Conservation (phyloP, 2,888 invertebrate species). For the Idaea aversata region DNA sequence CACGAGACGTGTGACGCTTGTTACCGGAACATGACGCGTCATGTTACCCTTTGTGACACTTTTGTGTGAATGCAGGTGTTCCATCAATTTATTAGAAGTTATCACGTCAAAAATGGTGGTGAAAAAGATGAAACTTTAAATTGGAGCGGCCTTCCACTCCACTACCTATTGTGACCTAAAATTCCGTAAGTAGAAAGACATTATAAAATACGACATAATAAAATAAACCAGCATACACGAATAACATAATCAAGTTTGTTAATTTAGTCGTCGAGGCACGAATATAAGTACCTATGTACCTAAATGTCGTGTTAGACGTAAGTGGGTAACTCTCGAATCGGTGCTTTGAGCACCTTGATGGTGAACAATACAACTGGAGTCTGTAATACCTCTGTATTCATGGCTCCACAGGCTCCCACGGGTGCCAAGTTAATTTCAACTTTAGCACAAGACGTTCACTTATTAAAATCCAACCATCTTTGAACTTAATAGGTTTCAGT, state of each 20-base stretch:
- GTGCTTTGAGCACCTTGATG: conserved; percentile 30
- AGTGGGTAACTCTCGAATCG: conserved; percentile 30
- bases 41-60: too few relatives aligned
- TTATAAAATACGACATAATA: neutral
- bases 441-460: conserved; percentile 62
- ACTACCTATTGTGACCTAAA: too few relatives aligned
- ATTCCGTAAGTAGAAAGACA: neutral
- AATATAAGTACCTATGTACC: conserved; percentile 19
- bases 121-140: too few relatives aligned
- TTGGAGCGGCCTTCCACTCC: too few relatives aligned
- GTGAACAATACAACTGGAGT: conserved; percentile 36
- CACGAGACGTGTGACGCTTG: too few relatives aligned
- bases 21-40: too few relatives aligned
- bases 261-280: conserved; percentile 25
- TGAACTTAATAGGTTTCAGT: conserved; percentile 68
- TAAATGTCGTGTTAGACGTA: conserved; percentile 3
- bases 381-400: conserved; percentile 40
- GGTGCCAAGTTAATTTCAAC: conserved; percentile 74
- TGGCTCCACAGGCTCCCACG: conserved; percentile 45
- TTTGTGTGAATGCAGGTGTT: too few relatives aligned
- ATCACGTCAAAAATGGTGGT: too few relatives aligned
- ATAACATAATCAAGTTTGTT: conserved; percentile 9
- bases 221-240: neutral
- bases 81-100: too few relatives aligned
- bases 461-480: conserved; percentile 73